These are phyloP conservation scores for Litoditis marina DNA, from an alignment of 2,888 invertebrate genomes.

Conservation along the genomic window DNA sequence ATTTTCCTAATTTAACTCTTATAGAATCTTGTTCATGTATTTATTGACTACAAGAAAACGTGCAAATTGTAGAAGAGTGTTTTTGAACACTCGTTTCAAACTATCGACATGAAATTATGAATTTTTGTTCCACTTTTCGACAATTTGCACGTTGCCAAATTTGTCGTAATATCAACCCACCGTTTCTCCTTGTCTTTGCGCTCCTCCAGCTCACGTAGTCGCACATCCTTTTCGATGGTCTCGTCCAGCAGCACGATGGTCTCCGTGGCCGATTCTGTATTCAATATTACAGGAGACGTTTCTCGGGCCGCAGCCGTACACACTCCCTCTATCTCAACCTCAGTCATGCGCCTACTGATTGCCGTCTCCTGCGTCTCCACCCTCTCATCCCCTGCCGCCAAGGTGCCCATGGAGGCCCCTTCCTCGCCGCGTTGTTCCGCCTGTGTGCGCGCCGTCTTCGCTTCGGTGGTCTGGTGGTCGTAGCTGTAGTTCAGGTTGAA, in stretches of 20 bases:
- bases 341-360: slow-evolving; percentile 36
- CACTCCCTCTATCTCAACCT: slow-evolving; percentile 49
- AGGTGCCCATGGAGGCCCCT: slow-evolving; percentile 13
- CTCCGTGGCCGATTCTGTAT: slow-evolving; percentile 45
- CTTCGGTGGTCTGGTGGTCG: slow-evolving; percentile 43
- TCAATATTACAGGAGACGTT: slow-evolving; percentile 43
- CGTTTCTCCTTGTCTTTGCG: slow-evolving; percentile 37
- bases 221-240: slow-evolving; percentile 29
- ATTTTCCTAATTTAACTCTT: too few species aligned
- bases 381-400: slow-evolving; percentile 22
- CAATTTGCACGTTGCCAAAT: too few species aligned
- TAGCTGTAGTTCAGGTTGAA: slow-evolving; percentile 46
- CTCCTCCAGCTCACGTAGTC: slow-evolving; percentile 23
- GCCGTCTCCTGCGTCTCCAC: slow-evolving; percentile 30
- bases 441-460: slow-evolving; percentile 29
- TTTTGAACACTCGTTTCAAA: too few species aligned
- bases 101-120: too few species aligned
- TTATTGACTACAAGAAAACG: too few species aligned
- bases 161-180: too few species aligned
- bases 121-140: too few species aligned
- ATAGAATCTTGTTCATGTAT: too few species aligned
- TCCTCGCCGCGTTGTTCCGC: slow-evolving; percentile 28
- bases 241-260: slow-evolving; percentile 38
- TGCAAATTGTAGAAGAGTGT: too few species aligned
- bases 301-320: slow-evolving; percentile 41